Evolutionary conservation across 2,797 vertebrate species (phyloP).

Genomic region (Odontamblyopus lacepedii): DNA sequence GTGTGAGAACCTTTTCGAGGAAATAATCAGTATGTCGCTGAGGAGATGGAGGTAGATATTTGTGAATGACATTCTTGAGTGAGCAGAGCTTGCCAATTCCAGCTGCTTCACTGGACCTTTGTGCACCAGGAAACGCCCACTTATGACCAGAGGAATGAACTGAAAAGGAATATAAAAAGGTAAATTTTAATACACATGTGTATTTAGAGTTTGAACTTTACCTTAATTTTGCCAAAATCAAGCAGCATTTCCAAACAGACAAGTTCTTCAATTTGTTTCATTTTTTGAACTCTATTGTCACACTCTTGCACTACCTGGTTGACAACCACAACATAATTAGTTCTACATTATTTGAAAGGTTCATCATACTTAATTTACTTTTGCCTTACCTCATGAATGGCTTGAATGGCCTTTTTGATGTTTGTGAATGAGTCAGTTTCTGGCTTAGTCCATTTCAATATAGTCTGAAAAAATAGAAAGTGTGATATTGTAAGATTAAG

Average conservation of each 20-base stretch:
- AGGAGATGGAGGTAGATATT: conserved; percentile 80
- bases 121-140: conserved; percentile 73
- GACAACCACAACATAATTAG: conserved; percentile 4
- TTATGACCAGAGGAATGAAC: conserved; percentile 75
- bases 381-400: conserved; percentile 71
- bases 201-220: conserved; percentile 26
- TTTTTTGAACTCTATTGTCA: conserved; percentile 66
- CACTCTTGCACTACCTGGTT: conserved; percentile 77
- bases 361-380: too few relatives aligned
- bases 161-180: conserved; percentile 20
- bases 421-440: conserved; percentile 38
- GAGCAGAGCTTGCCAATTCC: conserved; percentile 31
- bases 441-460: conserved; percentile 67
- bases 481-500: not conserved
- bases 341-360: too few relatives aligned
- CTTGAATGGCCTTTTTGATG: conserved; percentile 64
- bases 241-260: conserved; percentile 75
- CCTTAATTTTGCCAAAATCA: conserved; percentile 79
- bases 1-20: conserved; percentile 64
- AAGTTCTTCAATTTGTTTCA: conserved; percentile 81
- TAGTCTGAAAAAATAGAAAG: conserved; percentile 62
- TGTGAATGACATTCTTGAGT: conserved; percentile 46
- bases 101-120: conserved; percentile 74
- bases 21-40: conserved; percentile 81
- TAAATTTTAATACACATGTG: not conserved